Evolutionary conservation across 2,113 vertebrate species (phyloP).

Genomic region (Tachysurus fulvidraco): DNA sequence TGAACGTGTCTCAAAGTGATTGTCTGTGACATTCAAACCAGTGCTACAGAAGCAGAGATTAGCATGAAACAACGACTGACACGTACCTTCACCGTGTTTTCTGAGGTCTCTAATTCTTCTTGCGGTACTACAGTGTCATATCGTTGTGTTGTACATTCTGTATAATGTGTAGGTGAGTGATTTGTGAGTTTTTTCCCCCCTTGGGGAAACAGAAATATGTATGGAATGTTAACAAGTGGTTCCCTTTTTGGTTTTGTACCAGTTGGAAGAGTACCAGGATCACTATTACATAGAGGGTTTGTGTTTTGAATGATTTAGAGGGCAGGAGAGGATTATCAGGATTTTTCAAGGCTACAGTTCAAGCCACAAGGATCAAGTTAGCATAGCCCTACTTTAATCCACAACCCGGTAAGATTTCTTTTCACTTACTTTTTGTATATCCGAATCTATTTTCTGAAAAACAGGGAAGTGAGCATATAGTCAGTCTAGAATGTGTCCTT

Average conservation of each 20-base stretch:
- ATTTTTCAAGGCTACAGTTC: background rate
- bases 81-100: background rate
- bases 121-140: background rate
- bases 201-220: slow-evolving; percentile 51
- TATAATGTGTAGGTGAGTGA: slow-evolving; percentile 28
- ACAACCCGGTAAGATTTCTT: background rate
- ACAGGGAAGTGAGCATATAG: slow-evolving; percentile 51
- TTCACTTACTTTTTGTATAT: background rate
- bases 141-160: slow-evolving; percentile 52
- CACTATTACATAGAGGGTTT: background rate
- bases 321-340: background rate
- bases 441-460: slow-evolving; percentile 46
- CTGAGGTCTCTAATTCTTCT: background rate
- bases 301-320: background rate
- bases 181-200: slow-evolving; percentile 46
- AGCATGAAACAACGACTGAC: background rate
- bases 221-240: slow-evolving; percentile 68
- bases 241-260: slow-evolving; percentile 29
- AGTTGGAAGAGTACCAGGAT: slow-evolving; percentile 14
- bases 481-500: slow-evolving; percentile 18
- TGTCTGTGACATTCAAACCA: background rate
- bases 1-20: background rate
- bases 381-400: background rate
- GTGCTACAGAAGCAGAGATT: background rate
- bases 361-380: background rate